Evolutionary conservation across 2,797 vertebrate species (phyloP), one percentile per base, ranked within the genome.

Genomic region (Neopelma chrysocephalum): DNA sequence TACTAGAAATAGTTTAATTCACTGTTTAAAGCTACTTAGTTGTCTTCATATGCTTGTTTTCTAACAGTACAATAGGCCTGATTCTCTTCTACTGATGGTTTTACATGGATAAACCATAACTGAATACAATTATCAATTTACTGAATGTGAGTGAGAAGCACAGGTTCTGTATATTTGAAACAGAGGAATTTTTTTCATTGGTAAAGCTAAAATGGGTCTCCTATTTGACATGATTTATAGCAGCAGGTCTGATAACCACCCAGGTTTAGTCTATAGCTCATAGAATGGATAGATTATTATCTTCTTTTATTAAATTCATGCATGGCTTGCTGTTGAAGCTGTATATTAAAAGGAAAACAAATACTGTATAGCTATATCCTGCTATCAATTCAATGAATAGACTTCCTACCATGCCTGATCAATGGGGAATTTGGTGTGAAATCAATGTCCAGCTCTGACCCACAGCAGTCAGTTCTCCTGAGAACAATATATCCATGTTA

Each of bases 271-370:
- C 88, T 90, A 71, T 87, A 78, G 83, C 60, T 90, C 60, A 83
- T 18, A 58, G 64, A 95, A 94, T 85, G 50, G 93, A 89, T 93
- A 96, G 94, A 96, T 97, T 93, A 96, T 93, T 96, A 96, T 96
- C 94, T 96, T 85, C 70, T 96, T 96, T 96, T 96, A 97, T 97
- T 97, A 96, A 96, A 97, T 95, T 94, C 88, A 96, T 94, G 93
- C 91, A 90, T 94, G 86, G 64, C 61, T 96, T 95, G 68, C 75
- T 87, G 86, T 90, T 93, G 94, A 94, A 95, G 90, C 81, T 95
- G 68, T 90, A 90, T 96, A 94, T 94, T 93, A 95, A 92, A 96
- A 93, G 85, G 81, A 96, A 96, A 96, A 95, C 86, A 96, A 96
- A 96, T 90, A 94, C 64, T 27, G 56, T 95, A 90, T 75, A 85